Base-by-base conservation (phyloP, 2,888 invertebrate species). In the Diloba caeruleocephala region DNA sequence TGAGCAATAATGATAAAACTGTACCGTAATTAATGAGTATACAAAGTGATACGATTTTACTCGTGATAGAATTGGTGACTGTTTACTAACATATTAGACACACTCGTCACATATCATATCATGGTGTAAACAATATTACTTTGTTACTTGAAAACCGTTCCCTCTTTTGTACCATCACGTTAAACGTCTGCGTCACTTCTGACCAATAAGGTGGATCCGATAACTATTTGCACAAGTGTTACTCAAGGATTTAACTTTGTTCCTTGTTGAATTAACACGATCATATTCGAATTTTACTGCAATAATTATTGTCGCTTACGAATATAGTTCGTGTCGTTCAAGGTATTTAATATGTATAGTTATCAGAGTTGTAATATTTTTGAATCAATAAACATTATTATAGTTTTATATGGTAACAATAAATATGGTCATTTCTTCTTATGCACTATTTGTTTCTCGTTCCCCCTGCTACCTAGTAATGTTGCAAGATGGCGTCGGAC, bases 211-310 rank as follows among this genome's bases (percentile, higher is more conserved):
- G 79, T 78, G 66, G 64, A 81, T 84, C 81, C 80, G 76, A 83
- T 86, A 81, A 79, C 78, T 89, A 76, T 90, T 90, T 88, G 78
- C 69, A 74, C 89, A 90, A 88, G 84, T 90, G 90, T 77, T 61
- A 60, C 45, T 79, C 85, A 87, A 89, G 87, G 86, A 84, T 84
- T 76, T 66, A 63, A 61, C 58, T 60, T 61, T 66, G 72, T 55
- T 56, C 48, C 36, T 66, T 41, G 14, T 21, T 42, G 12, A 25
- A 25, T 46, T 28, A 14, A 32, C 21, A 36, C 32, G 39, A 23
- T 31, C 14, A 13, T 32, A 28, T 29, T 14, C 45, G 37, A 52
- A 33, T 46, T 46, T 66, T 23, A 37, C 45, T 39, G 15, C 45
- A 14, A n/a, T 36, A 37, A 53, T 29, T 29, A 34, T 37, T 53